Conservation (phyloP, 1,140 invertebrate genomes). For the Bombus ignitus region DNA sequence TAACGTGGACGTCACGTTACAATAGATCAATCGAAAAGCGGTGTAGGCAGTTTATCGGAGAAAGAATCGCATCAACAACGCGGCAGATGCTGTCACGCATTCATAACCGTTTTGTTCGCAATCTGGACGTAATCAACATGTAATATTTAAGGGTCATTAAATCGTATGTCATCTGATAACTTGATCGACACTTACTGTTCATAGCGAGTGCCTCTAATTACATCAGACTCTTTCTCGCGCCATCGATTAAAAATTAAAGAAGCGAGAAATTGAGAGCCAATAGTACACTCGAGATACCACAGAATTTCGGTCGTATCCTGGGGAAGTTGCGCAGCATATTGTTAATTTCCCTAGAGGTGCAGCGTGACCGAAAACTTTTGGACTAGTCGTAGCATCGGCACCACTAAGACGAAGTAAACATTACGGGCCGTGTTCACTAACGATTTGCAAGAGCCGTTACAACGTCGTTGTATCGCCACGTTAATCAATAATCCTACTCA, state of each 20-base stretch:
- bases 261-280: not conserved
- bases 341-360: constrained; percentile 65
- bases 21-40: not conserved
- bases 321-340: constrained; percentile 54
- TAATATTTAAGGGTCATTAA: not conserved
- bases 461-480: constrained; percentile 7
- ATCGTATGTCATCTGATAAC: too few relatives aligned
- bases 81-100: not conserved
- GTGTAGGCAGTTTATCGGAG: not conserved
- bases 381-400: constrained; percentile 45
- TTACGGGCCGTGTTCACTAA: constrained; percentile 31
- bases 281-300: not conserved
- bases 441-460: constrained; percentile 35
- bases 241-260: constrained; percentile 60
- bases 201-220: not conserved
- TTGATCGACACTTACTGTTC: too few relatives aligned
- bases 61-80: not conserved
- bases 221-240: not conserved
- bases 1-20: not conserved
- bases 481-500: constrained; percentile 26
- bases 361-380: constrained; percentile 52
- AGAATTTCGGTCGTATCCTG: constrained; percentile 20
- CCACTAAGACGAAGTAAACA: constrained; percentile 20
- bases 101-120: not conserved
- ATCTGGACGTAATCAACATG: too few relatives aligned